Percentiles rank a stretch among this genome's conserved stretches.
These are phyloP conservation scores for Catalaphyllia jardinei DNA, from an alignment of 64 coral and sea anemone species.

Conservation along the genomic window DNA sequence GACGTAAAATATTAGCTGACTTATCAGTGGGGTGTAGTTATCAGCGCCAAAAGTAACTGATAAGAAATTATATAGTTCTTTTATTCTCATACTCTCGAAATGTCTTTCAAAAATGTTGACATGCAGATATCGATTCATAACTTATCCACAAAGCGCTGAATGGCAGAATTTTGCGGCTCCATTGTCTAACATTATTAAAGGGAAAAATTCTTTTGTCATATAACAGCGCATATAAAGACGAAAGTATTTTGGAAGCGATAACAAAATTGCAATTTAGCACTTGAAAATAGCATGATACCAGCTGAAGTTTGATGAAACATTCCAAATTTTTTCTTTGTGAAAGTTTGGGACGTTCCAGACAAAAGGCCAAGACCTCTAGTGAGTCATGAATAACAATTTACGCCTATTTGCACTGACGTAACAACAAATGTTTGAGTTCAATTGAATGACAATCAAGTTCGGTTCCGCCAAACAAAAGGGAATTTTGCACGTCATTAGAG, in stretches of 20 bases:
- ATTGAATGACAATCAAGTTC: slow-evolving; percentile 27
- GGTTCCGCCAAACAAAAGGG: slow-evolving; percentile 18
- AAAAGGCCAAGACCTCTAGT: not conserved
- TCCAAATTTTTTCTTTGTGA: too few species aligned
- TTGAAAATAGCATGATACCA: not conserved
- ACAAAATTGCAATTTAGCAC: not conserved
- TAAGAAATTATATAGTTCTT: not conserved
- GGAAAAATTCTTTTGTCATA: slow-evolving; percentile 18
- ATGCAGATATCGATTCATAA: not conserved
- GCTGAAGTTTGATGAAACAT: too few species aligned
- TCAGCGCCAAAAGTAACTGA: not conserved
- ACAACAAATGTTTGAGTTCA: slow-evolving; percentile 15
- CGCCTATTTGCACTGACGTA: slow-evolving; percentile 19
- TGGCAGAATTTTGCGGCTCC: not conserved
- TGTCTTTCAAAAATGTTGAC: slow-evolving; percentile 19
- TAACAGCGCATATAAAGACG: not conserved
- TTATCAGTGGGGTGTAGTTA: not conserved
- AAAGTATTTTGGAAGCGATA: not conserved
- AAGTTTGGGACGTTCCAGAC: not conserved
- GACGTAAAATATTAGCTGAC: not conserved
- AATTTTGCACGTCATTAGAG: slow-evolving; percentile 41
- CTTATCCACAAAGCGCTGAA: slow-evolving; percentile 1
- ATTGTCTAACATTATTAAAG: not conserved
- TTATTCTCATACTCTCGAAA: not conserved
- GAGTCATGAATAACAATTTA: not conserved